Base-by-base conservation (phyloP, 2,888 invertebrate species). In the Hipparchia sbordonii region DNA sequence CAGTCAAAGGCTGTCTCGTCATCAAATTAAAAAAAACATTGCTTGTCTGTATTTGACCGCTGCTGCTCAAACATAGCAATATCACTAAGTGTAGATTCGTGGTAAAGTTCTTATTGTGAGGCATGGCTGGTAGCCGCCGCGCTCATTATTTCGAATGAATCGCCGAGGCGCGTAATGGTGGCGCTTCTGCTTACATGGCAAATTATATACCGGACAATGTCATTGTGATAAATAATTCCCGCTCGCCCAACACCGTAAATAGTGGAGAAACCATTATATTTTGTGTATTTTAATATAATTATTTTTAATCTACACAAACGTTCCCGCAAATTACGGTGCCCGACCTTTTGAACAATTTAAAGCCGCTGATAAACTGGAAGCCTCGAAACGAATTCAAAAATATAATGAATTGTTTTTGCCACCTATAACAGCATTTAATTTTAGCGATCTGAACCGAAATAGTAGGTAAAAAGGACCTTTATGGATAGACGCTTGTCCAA, bases 71-170 rank as follows among this genome's bases (percentile, higher is more conserved):
- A 72, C 63, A 61, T 65, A 70, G 70, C 73, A 72, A 74, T 74
- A 39, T 74, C 65, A 59, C 69, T 56, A 61, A 59, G 67, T 72
- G 65, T 76, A 69, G 71, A 74, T 74, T 74, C 72, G 72, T 74
- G 72, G 77, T 75, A 66, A 66, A 74, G 74, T 73, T 73, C 71
- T 71, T 76, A 74, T 72, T 76, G 75, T 77, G 74, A 75, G 81
- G 82, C 83, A 82, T 84, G 82, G 87, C 79, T 86, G 86, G 90
- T 89, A 88, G 89, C 86, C 78, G 82, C 80, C 77, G 82, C 80
- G 78, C 89, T 92, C 91, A 91, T 92, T 92, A 92, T 87, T 86
- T 87, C 76, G 88, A 88, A 90, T 92, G 92, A 92, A 89, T 92
- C 85, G 92, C 82, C 87, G 83, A 85, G 89, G 87, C 87, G 75